Evolutionary conservation across 2,797 vertebrate species (phyloP), one percentile per base, ranked within the genome.

Genomic region (Buphagus erythrorhynchus): DNA sequence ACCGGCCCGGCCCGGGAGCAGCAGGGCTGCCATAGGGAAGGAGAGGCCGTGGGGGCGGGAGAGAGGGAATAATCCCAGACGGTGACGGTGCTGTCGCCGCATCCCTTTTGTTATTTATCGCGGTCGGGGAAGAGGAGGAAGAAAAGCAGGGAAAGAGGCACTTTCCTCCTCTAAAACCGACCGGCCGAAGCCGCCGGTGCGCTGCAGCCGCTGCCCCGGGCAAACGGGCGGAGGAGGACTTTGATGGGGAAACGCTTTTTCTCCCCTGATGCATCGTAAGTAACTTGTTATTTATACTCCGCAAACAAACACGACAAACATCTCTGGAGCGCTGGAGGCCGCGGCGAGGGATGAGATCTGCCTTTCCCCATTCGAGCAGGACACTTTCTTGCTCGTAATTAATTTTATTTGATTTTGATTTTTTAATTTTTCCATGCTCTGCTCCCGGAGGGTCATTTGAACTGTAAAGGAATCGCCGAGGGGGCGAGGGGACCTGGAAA

Each of bases 91-190:
- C 91, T 97, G 95, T 95, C 93, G 92, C 96, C 78, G 93, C 94
- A 88, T 97, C 97, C 94, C 97, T 98, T 98, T 98, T 98, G 98
- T 98, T 97, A 97, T 97, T 97, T 97, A 93, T 93, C 95, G 94
- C 90, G 75, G 91, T 55, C 66, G 51, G 81, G 87, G 82, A 97
- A 93, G 83, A 96, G 57, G 82, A 92, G 67, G 67, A 96, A 87
- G 78, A 95, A 71, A 90, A 93, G 88, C 33, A 48, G 66, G 67
- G 63, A 25, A 91, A 81, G 63, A 18, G 31, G 74, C 96, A 94
- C 82, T 96, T 95, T 61, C 24, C 43, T 71, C 67, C 52, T 21
- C 40, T 13, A 38, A 76, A 78, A 51, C 12, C 40, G 42, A 46
- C 59, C 52, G n/a, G 86, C 51, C 54, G 43, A 91, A 95, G 94